phyloP scores from a whole-genome alignment of 2,888 invertebrate genomes.

The Polyommatus iphigenia region DNA sequence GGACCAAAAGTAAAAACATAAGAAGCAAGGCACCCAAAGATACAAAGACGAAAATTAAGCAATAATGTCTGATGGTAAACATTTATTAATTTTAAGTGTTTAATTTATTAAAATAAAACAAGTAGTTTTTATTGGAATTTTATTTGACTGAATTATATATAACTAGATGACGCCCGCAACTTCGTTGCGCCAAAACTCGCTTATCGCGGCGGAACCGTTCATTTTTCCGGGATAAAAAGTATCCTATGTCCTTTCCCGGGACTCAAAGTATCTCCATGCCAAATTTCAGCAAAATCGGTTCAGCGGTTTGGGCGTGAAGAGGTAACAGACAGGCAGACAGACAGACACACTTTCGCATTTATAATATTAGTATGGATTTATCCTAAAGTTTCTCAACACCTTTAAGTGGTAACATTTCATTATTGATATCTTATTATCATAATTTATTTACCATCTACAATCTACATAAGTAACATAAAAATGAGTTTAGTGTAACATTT shows the following conservation, averaged over 20 bases:
- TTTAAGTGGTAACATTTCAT: not conserved
- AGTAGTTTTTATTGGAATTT: not conserved
- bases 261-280: too few relatives aligned
- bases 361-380: too few relatives aligned
- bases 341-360: too few relatives aligned
- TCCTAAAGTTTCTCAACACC: not conserved
- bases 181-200: too few relatives aligned
- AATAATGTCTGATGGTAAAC: not conserved
- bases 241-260: too few relatives aligned
- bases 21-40: slow-evolving; percentile 1
- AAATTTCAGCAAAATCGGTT: too few relatives aligned
- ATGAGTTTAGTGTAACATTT: not conserved
- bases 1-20: not conserved
- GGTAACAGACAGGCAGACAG: too few relatives aligned
- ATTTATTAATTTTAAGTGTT: slow-evolving; percentile 17
- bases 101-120: slow-evolving; percentile 26
- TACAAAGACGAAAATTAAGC: not conserved
- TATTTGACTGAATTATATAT: not conserved
- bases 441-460: not conserved
- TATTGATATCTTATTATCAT: not conserved
- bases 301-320: too few relatives aligned
- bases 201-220: too few relatives aligned
- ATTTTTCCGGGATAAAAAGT: too few relatives aligned
- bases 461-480: not conserved
- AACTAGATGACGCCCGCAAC: too few relatives aligned